A percentile compares a stretch with the other conserved stretches of the same genome.
Conservation (phyloP, 1,140 invertebrate genomes). For the Drosophila trapezifrons region DNA sequence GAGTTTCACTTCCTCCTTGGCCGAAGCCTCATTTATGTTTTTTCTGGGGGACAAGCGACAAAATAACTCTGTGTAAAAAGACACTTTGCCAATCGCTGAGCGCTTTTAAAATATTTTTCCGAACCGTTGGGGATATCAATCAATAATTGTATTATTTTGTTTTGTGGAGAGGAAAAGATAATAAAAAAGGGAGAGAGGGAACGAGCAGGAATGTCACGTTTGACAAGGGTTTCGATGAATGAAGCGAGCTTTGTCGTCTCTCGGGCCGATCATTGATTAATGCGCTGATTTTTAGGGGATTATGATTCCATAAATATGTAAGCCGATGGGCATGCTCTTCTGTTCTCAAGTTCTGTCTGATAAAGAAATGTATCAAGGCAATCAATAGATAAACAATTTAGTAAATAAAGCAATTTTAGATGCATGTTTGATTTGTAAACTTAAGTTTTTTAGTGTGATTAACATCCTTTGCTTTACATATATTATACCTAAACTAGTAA, state of each 20-base stretch:
- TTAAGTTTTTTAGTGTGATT: background rate
- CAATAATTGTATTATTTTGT: conserved; percentile 36
- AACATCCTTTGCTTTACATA: no score
- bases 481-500: no score
- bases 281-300: conserved; percentile 13
- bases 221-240: conserved; percentile 54
- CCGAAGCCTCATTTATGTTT: conserved; percentile 3
- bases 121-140: conserved; percentile 45
- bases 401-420: background rate
- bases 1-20: conserved; percentile 47
- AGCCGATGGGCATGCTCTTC: background rate
- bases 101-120: conserved; percentile 40
- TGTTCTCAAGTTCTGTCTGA: no score
- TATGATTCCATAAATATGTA: conserved; percentile 30
- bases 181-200: conserved; percentile 4
- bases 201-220: conserved; percentile 18
- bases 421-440: background rate
- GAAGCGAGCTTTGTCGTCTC: conserved; percentile 26
- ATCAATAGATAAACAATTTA: no score
- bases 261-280: conserved; percentile 40
- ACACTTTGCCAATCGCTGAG: conserved; percentile 20
- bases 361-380: background rate
- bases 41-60: conserved; percentile 7
- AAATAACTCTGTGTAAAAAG: conserved; percentile 15
- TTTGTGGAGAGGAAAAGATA: conserved; percentile 6